A percentile compares a stretch with the other conserved stretches of the same genome.
phyloP scores from a whole-genome alignment of 2,888 invertebrate genomes.

The Lacanobia oleracea region DNA sequence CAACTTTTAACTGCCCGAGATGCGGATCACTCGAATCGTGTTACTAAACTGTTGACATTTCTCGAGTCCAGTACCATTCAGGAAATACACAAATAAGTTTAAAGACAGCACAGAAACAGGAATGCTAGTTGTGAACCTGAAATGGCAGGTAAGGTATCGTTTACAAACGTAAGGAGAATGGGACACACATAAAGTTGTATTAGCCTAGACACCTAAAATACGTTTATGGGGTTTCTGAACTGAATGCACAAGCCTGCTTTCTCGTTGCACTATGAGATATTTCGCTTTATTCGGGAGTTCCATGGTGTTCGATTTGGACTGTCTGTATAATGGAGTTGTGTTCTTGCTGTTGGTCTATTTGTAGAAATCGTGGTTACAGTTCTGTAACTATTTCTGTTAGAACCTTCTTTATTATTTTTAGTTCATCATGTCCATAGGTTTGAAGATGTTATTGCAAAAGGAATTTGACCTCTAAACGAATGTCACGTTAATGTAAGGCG shows the following conservation, averaged over 20 bases:
- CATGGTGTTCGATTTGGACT: constrained; percentile 20
- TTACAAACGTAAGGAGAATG: constrained; percentile 42
- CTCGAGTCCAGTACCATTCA: background rate
- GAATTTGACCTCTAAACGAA: constrained; percentile 6
- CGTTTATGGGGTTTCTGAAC: constrained; percentile 50
- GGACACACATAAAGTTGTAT: constrained; percentile 37
- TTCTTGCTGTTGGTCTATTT: background rate
- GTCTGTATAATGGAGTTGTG: background rate
- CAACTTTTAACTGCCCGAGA: background rate
- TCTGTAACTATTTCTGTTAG: background rate
- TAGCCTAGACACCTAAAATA: constrained; percentile 44
- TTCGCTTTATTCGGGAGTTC: constrained; percentile 1
- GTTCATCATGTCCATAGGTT: background rate
- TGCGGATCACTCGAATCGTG: background rate
- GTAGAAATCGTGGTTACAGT: background rate
- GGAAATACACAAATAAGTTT: constrained; percentile 26
- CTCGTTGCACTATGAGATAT: constrained; percentile 19
- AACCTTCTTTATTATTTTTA: background rate
- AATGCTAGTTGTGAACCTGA: constrained; percentile 38
- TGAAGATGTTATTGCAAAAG: background rate
- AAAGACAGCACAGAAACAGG: background rate
- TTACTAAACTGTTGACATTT: background rate
- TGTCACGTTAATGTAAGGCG: background rate
- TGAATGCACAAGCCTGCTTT: constrained; percentile 23
- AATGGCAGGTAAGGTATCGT: constrained; percentile 39